Conservation (phyloP, 2,113 vertebrate genomes). For the Zosterops borbonicus region DNA sequence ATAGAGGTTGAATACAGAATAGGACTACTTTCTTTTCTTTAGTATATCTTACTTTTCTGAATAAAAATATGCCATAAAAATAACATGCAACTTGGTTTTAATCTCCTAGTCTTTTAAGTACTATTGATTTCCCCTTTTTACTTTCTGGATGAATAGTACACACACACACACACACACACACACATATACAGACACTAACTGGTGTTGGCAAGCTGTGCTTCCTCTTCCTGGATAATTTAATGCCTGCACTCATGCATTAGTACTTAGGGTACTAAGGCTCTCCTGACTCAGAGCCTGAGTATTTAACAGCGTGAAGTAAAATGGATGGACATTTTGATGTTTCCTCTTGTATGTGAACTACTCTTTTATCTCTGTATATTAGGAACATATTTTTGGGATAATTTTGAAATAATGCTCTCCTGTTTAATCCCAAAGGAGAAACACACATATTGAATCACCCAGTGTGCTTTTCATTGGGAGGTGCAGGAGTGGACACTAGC, state of each 20-base stretch:
- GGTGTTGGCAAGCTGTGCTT: neutral
- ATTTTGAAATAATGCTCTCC: constrained; percentile 68
- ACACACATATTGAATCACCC: constrained; percentile 66
- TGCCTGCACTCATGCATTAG: neutral
- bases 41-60: neutral
- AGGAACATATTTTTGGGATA: constrained; percentile 70
- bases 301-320: constrained; percentile 18
- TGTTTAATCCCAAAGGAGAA: constrained; percentile 65
- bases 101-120: neutral
- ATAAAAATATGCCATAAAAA: neutral
- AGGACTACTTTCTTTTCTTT: neutral
- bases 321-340: constrained; percentile 34
- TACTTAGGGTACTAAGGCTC: neutral
- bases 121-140: neutral
- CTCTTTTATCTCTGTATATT: constrained; percentile 66
- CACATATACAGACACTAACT: neutral
- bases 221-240: neutral
- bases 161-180: rapidly evolving
- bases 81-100: neutral
- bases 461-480: constrained; percentile 64
- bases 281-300: neutral
- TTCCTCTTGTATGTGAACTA: constrained; percentile 46
- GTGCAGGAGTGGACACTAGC: neutral
- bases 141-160: neutral
- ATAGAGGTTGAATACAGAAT: neutral